These are phyloP conservation scores for Leucania comma DNA, from an alignment of 2,888 invertebrate genomes.

Conservation along the genomic window DNA sequence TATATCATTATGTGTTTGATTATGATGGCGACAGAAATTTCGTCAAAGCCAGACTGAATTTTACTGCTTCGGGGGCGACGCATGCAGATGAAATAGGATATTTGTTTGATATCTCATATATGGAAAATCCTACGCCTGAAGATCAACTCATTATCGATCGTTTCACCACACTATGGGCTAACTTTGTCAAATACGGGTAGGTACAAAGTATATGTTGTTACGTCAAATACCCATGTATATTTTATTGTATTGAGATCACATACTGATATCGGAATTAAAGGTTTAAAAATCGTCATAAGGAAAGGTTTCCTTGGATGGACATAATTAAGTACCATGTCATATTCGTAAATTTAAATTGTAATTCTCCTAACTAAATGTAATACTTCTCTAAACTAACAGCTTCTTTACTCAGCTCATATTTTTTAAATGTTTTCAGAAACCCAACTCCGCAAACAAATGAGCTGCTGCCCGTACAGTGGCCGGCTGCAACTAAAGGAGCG, in stretches of 20 bases:
- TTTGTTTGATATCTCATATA: conserved; percentile 70
- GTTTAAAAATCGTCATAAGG: neutral
- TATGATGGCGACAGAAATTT: conserved; percentile 76
- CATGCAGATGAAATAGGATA: conserved; percentile 75
- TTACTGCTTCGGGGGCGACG: conserved; percentile 64
- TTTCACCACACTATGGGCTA: conserved; percentile 74
- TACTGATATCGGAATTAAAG: neutral
- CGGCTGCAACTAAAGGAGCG: conserved; percentile 59
- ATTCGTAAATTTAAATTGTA: neutral
- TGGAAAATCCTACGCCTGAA: conserved; percentile 61
- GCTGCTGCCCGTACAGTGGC: conserved; percentile 70
- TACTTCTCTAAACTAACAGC: too few species aligned
- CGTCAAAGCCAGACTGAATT: conserved; percentile 64
- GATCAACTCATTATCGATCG: conserved; percentile 72
- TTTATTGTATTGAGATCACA: neutral
- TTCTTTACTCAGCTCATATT: neutral
- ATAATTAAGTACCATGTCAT: neutral
- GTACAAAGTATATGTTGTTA: conserved; percentile 16
- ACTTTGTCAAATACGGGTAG: conserved; percentile 75
- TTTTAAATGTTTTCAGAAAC: conserved; percentile 63
- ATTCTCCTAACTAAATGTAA: too few species aligned
- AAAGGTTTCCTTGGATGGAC: neutral
- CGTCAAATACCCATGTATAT: neutral
- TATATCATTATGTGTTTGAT: conserved; percentile 76
- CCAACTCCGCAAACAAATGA: conserved; percentile 70